A percentile compares a stretch with the other conserved stretches of the same genome.
These are phyloP conservation scores for Sebastes variabilis DNA, from an alignment of 2,797 vertebrate genomes.

Conservation along the genomic window DNA sequence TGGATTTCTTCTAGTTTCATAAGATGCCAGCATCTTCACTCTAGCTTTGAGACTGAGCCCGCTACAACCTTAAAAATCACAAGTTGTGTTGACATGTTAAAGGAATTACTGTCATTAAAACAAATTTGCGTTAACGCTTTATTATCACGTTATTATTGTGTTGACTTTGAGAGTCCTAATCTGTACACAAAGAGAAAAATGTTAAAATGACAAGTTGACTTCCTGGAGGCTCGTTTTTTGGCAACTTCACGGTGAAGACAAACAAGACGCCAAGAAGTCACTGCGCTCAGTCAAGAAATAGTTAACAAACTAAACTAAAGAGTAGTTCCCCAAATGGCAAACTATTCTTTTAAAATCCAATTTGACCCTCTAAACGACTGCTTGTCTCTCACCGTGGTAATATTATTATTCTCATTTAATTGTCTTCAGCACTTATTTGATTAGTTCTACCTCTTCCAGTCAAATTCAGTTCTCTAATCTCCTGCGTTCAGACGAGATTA, in stretches of 20 bases:
- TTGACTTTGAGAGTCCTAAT: background rate
- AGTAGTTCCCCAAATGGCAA: background rate
- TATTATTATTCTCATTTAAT: background rate
- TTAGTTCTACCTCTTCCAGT: background rate
- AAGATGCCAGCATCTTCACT: too few species aligned
- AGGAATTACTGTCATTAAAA: too few species aligned
- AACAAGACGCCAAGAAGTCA: background rate
- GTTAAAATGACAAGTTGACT: background rate
- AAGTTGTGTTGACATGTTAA: too few species aligned
- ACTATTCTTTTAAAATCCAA: background rate
- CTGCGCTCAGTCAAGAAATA: background rate
- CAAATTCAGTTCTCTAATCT: constrained; percentile 6
- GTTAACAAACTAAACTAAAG: background rate
- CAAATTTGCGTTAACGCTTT: too few species aligned
- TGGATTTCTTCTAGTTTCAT: too few species aligned
- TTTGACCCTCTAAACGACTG: background rate
- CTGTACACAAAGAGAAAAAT: background rate
- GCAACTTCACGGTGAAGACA: background rate
- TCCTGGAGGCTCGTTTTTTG: background rate
- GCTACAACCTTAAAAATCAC: too few species aligned
- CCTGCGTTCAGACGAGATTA: background rate
- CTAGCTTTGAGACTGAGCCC: too few species aligned
- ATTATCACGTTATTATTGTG: too few species aligned
- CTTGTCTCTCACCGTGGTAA: background rate
- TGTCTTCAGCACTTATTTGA: constrained; percentile 1